A percentile compares a stretch with the other conserved stretches of the same genome.
Conservation (phyloP, 1,140 invertebrate genomes). For the Plutomurus gul region DNA sequence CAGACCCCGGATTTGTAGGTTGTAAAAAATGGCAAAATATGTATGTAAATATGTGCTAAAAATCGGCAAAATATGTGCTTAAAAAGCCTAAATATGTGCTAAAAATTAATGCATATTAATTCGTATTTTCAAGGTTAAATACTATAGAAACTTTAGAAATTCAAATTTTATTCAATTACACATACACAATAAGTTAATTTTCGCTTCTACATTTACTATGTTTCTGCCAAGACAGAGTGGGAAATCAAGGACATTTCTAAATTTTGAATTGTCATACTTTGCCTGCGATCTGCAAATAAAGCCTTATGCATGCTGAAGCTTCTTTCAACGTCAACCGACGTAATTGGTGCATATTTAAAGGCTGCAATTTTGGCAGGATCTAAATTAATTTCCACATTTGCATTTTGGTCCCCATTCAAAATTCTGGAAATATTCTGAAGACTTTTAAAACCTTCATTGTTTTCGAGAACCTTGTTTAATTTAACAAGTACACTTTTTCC, state of each 20-base stretch:
- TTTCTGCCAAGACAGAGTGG: background rate
- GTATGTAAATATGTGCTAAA: no score
- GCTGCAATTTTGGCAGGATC: background rate
- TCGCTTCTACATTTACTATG: no score
- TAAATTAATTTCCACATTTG: background rate
- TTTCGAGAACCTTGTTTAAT: background rate
- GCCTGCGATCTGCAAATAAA: background rate
- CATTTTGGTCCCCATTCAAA: background rate
- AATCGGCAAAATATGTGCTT: no score
- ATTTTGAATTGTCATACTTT: background rate
- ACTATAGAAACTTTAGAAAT: no score
- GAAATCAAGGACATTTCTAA: background rate
- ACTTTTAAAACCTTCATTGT: background rate
- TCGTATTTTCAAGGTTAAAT: no score
- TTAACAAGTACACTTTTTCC: background rate
- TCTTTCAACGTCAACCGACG: background rate
- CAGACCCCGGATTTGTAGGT: no score
- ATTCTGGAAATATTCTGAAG: background rate
- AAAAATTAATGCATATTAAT: no score
- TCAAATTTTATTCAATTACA: no score
- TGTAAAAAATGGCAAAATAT: no score
- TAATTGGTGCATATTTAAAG: slow-evolving; percentile 10
- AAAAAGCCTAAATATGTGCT: no score
- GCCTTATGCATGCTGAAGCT: slow-evolving; percentile 16
- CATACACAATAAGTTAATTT: no score